These are phyloP conservation scores for Drosophila paucipuncta DNA, from an alignment of 2,888 invertebrate species.

Conservation along the genomic window DNA sequence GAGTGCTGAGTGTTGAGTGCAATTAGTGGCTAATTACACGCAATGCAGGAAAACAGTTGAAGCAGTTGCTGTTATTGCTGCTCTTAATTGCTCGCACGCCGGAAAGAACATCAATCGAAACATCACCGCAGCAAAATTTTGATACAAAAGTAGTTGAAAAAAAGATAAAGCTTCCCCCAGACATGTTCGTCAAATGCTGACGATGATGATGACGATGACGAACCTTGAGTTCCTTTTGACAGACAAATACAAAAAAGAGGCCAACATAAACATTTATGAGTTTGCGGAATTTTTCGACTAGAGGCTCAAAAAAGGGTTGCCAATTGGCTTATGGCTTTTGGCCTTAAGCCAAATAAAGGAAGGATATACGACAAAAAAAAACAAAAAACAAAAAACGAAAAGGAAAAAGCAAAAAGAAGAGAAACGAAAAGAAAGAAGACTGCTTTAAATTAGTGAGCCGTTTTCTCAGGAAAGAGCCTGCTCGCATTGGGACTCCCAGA, in stretches of 20 bases:
- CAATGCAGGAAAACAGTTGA: conserved; percentile 32
- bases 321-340: conserved; percentile 24
- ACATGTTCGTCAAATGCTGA: conserved; percentile 62
- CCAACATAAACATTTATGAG: conserved; percentile 74
- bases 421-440: conserved; percentile 17
- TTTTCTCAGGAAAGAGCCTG: conserved; percentile 59
- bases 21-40: conserved; percentile 70
- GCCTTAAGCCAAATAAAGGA: neutral
- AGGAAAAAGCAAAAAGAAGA: conserved; percentile 1
- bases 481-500: conserved; percentile 60
- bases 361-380: conserved; percentile 7
- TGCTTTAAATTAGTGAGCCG: conserved; percentile 75
- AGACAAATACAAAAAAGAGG: neutral
- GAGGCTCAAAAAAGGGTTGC: conserved; percentile 45
- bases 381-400: conserved; percentile 1
- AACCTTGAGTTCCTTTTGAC: conserved; percentile 41
- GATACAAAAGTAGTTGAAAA: conserved; percentile 35
- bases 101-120: conserved; percentile 22
- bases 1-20: conserved; percentile 12
- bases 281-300: conserved; percentile 73
- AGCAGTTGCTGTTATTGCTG: conserved; percentile 32
- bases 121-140: conserved; percentile 16
- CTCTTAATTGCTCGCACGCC: conserved; percentile 17
- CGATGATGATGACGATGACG: conserved; percentile 74
- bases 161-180: conserved; percentile 33